A percentile compares a stretch with the other conserved stretches of the same genome.
phyloP scores from a whole-genome alignment of 2,797 vertebrate species.

The Champsocephalus gunnari region DNA sequence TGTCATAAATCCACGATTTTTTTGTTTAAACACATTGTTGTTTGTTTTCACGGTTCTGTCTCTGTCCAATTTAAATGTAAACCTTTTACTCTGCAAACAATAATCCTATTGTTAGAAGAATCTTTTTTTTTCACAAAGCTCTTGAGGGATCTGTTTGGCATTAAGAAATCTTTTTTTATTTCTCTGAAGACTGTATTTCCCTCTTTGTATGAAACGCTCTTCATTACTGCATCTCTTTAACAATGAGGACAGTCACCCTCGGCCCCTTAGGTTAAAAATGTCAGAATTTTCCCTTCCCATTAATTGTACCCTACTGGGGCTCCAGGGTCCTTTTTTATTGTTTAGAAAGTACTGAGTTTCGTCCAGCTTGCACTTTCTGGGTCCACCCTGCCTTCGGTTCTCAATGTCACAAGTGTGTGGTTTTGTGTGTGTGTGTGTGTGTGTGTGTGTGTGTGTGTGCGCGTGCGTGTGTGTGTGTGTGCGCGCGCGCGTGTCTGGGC shows the following conservation, averaged over 20 bases:
- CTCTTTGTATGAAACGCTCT: neutral
- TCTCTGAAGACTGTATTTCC: neutral
- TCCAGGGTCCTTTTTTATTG: conserved; percentile 49
- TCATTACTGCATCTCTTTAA: conserved; percentile 10
- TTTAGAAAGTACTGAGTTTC: conserved; percentile 73
- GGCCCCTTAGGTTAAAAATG: conserved; percentile 46
- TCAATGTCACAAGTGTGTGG: conserved; percentile 54
- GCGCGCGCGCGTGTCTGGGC: conserved; percentile 23
- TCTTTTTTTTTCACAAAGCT: conserved; percentile 4
- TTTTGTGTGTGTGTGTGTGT: neutral
- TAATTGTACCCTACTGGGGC: conserved; percentile 35
- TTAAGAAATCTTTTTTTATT: conserved; percentile 10
- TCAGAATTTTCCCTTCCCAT: conserved; percentile 44
- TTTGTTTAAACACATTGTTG: conserved; percentile 19
- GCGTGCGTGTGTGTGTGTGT: neutral
- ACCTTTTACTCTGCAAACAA: conserved; percentile 22
- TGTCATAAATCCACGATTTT: conserved; percentile 4
- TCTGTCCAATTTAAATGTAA: neutral
- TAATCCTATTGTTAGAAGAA: conserved; percentile 40
- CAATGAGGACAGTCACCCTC: conserved; percentile 32
- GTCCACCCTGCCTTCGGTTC: conserved; percentile 66
- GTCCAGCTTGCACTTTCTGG: conserved; percentile 63
- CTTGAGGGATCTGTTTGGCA: conserved; percentile 11
- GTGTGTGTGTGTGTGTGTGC: conserved; percentile 13
- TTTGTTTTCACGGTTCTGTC: conserved; percentile 5